Evolutionary conservation across 2,888 invertebrate species (phyloP), one percentile per base, ranked within the genome.

Genomic region (Catocala sponsa): DNA sequence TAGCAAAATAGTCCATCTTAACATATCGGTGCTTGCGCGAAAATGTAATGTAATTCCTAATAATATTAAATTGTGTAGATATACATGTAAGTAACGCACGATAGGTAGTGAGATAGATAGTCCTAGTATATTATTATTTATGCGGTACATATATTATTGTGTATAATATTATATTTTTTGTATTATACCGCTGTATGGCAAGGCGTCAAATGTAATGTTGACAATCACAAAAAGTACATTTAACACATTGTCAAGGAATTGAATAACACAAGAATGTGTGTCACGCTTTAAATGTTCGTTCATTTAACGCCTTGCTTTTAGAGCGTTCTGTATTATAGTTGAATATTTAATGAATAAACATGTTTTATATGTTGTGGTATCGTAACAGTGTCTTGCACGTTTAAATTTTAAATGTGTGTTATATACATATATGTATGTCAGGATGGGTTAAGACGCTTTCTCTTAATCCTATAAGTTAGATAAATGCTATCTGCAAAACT

Each of bases 21-120:
- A 94, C 93, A 94, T 94, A 94, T 94, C 94, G 94, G 94, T 94
- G 94, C 94, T 94, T 92, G 88, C 83, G 85, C 86, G 87, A 85
- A 87, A 86, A 83, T 78, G 65, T 78, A 80, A 78, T 75, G 81
- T 80, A 83, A 90, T 90, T 89, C 89, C 89, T 91, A 90, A 86
- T 85, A 84, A 86, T 81, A 83, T 64, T 63, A 82, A 80, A 81
- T 81, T 79, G 70, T 84, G 81, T 85, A 85, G 81, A 72, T 78
- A 79, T 70, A 65, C 51, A 59, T 63, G 46, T 73, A 66, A 70
- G 61, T 35, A 79, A 79, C 79, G 86, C 86, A 87, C 85, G 80
- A 81, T 81, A 74, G 67, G 79, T 86, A 86, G 87, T 76, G 76
- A 80, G 74, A 82, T 66, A 74, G 68, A 70, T 76, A 81, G 62